These are phyloP conservation scores for Lagopus muta DNA, from an alignment of 2,113 vertebrate genomes.

Conservation along the genomic window DNA sequence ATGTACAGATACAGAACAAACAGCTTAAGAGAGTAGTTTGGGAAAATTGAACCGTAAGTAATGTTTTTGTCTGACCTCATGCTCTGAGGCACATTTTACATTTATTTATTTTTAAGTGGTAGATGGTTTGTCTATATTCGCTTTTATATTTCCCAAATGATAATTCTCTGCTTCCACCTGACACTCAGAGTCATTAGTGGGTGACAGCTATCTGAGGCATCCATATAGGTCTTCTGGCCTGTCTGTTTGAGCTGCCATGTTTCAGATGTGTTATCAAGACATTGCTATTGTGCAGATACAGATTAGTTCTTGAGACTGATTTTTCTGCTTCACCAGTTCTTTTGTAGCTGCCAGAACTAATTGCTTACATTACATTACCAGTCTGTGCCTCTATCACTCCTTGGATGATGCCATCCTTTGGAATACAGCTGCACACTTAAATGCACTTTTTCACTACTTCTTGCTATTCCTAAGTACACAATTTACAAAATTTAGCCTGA, in stretches of 20 bases:
- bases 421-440: conserved; percentile 66
- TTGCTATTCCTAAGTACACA: conserved; percentile 2
- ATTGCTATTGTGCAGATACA: conserved; percentile 60
- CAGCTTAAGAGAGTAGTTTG: background rate
- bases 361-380: conserved; percentile 69
- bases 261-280: conserved; percentile 64
- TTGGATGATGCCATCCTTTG: conserved; percentile 47
- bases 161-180: conserved; percentile 56
- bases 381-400: conserved; percentile 48
- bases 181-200: conserved; percentile 40
- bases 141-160: background rate
- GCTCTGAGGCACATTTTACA: background rate
- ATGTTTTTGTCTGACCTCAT: background rate
- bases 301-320: conserved; percentile 66
- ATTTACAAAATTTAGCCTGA: background rate
- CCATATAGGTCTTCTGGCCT: conserved; percentile 51
- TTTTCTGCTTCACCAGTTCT: conserved; percentile 67
- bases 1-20: background rate
- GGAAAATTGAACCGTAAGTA: background rate
- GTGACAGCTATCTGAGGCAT: conserved; percentile 63
- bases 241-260: conserved; percentile 57
- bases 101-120: background rate
- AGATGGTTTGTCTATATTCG: background rate
- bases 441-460: conserved; percentile 28
- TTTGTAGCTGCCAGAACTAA: conserved; percentile 73